Conservation (phyloP, 2,888 invertebrate species). For the Caradrina kadenii region DNA sequence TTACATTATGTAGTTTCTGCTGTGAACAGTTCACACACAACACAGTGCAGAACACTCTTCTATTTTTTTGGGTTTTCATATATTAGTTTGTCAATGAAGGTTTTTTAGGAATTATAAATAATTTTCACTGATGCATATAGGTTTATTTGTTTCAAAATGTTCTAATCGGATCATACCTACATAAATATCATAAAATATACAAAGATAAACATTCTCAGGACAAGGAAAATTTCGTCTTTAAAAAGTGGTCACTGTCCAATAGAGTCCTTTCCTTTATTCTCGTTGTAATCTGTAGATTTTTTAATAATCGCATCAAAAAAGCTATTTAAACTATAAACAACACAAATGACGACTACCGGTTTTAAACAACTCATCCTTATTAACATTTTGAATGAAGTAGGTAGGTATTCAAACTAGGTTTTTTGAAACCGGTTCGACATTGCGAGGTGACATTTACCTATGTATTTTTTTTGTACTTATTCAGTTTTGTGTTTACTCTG, state of each 20-base stretch:
- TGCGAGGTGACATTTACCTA: background rate
- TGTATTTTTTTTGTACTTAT: background rate
- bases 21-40: background rate
- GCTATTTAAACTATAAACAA: slow-evolving; percentile 1
- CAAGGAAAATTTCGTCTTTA: background rate
- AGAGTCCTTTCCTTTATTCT: background rate
- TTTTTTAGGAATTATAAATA: too few relatives aligned
- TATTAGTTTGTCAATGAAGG: background rate
- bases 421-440: slow-evolving; percentile 16
- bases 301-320: background rate
- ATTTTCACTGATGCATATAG: too few relatives aligned
- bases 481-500: background rate
- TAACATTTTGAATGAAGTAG: slow-evolving; percentile 27
- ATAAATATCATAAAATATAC: background rate
- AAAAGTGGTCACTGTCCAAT: background rate
- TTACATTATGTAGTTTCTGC: background rate
- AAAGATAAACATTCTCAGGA: background rate
- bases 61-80: background rate
- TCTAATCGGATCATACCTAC: too few relatives aligned
- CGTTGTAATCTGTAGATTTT: background rate
- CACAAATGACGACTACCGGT: slow-evolving; percentile 5
- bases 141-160: too few relatives aligned
- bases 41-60: background rate
- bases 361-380: slow-evolving; percentile 6
- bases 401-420: slow-evolving; percentile 13